A percentile compares a stretch with the other conserved stretches of the same genome.
These are phyloP conservation scores for Trichopria drosophilae DNA, from an alignment of 2,888 invertebrate genomes.

Conservation along the genomic window DNA sequence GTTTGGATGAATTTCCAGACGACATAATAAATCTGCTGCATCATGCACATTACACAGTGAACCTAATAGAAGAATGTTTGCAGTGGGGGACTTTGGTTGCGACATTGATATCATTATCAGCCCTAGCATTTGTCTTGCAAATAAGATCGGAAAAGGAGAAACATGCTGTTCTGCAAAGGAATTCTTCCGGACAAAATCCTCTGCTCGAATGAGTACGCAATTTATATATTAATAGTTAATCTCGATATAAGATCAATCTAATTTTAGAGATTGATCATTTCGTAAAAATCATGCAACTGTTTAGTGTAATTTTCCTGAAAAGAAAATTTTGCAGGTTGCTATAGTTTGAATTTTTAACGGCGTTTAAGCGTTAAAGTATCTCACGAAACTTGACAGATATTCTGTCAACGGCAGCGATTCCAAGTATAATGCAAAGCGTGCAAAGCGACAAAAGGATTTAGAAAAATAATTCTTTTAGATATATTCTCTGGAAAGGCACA, in stretches of 20 bases:
- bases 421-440: too few species aligned
- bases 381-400: too few species aligned
- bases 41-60: slow-evolving; percentile 43
- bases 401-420: too few species aligned
- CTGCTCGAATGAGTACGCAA: slow-evolving; percentile 30
- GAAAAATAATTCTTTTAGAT: too few species aligned
- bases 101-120: slow-evolving; percentile 38
- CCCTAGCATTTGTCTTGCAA: slow-evolving; percentile 30
- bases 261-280: too few species aligned
- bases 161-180: slow-evolving; percentile 32
- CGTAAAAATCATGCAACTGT: too few species aligned
- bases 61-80: slow-evolving; percentile 40
- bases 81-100: slow-evolving; percentile 49
- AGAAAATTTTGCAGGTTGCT: too few species aligned
- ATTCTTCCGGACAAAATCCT: slow-evolving; percentile 39
- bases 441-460: too few species aligned
- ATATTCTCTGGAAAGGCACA: too few species aligned
- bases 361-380: too few species aligned
- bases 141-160: slow-evolving; percentile 29
- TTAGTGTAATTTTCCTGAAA: too few species aligned
- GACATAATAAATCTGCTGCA: slow-evolving; percentile 37
- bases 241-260: neutral
- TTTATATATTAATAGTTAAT: neutral
- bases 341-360: too few species aligned
- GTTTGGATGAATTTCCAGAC: slow-evolving; percentile 44